These are phyloP conservation scores for Podarcis raffonei DNA, from an alignment of 2,113 vertebrate species.

Conservation along the genomic window DNA sequence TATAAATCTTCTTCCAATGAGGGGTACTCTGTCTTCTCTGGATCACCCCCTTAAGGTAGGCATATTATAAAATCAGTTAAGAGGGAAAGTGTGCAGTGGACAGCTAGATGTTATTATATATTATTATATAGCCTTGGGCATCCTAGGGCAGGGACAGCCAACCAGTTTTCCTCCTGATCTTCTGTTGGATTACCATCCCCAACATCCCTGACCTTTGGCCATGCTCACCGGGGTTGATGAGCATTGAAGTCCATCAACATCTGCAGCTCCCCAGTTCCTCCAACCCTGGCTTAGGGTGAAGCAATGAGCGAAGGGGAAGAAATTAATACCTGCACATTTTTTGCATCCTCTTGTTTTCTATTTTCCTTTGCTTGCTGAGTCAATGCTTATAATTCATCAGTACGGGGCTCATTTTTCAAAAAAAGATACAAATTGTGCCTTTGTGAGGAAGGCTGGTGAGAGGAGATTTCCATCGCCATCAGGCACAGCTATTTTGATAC, in stretches of 20 bases:
- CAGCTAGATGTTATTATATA: conserved; percentile 17
- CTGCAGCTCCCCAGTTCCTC: no score
- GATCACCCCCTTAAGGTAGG: not conserved
- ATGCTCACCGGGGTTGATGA: no score
- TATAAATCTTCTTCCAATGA: not conserved
- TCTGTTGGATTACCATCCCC: no score
- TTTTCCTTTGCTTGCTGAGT: not conserved
- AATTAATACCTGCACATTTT: not conserved
- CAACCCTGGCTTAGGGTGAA: conserved; percentile 11
- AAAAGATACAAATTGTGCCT: conserved; percentile 7
- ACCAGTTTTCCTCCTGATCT: no score
- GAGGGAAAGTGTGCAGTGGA: conserved; percentile 1
- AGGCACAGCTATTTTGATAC: not conserved
- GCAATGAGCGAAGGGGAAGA: not conserved
- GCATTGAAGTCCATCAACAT: no score
- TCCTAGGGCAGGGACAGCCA: not conserved
- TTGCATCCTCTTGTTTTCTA: conserved; percentile 40
- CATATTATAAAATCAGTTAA: not conserved
- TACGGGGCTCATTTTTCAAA: not conserved
- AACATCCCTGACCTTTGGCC: no score
- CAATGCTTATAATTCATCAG: conserved; percentile 20
- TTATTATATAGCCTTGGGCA: conserved; percentile 42
- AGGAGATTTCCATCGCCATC: conserved; percentile 13
- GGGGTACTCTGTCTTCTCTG: not conserved
- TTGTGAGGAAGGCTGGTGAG: conserved; percentile 1